Evolutionary conservation across 1,140 invertebrate genomes (phyloP), one percentile per base, ranked within the genome.

Genomic region (Drosophila pallidifrons): DNA sequence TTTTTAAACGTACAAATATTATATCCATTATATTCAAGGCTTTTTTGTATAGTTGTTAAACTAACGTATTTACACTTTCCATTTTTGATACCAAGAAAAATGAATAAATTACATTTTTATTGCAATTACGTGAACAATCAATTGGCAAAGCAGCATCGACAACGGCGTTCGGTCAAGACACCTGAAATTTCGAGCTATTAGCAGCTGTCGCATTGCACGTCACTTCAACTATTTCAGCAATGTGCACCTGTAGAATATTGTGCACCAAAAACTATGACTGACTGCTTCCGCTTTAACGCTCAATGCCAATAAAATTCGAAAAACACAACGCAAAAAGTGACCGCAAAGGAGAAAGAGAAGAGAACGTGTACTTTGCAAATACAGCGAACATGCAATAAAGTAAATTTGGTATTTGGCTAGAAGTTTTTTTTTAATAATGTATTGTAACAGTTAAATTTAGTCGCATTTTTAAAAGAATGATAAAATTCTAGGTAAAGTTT

Each of bases 161-260:
- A 13, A 25, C 66, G 25, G n/a, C 51, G 43, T n/a, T 45, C 55
- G 64, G 41, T 65, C 82, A 65, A 47, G 59, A 67, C 77, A 76
- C 77, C 65, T 69, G 60, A 79, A 79, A 86, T 87, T 67, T 58
- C 41, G 64, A 64, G 68, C 75, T 61, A 89, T 88, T 89, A 88
- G 81, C 85, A 89, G 81, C 85, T 88, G 85, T 88, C 81, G 72
- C 59, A 32, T 46, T 15, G 32, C 51, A 75, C 57, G 85, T 66
- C 85, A 46, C 32, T 11, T 38, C 35, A 79, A 69, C 73, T 66
- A 87, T 87, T 83, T 67, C 28, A 49, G 63, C 60, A 70, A 87
- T 89, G 72, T 85, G 75, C 68, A 79, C 66, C 67, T 77, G 73
- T 58, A 89, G 68, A 73, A 72, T 54, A 65, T 60, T 15, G 3